These are phyloP conservation scores for Myiozetetes cayanensis DNA, from an alignment of 2,113 vertebrate genomes.

Conservation along the genomic window DNA sequence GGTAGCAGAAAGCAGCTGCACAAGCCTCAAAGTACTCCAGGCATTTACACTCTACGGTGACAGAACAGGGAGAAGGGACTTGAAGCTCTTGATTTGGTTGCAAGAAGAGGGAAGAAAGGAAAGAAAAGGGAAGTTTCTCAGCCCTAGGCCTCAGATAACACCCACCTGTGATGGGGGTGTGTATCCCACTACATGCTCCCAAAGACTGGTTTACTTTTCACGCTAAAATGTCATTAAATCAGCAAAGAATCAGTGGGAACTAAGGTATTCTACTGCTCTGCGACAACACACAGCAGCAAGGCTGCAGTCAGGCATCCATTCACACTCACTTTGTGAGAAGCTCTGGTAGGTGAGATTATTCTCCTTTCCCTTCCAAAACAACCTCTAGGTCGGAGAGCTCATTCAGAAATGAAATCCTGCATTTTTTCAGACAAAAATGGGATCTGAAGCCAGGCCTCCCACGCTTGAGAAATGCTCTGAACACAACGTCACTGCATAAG, in stretches of 20 bases:
- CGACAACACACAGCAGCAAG: accelerated
- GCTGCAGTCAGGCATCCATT: no score
- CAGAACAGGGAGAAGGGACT: background rate
- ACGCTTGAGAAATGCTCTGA: background rate
- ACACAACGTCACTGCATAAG: background rate
- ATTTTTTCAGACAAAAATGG: background rate
- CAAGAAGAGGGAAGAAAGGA: background rate
- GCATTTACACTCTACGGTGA: background rate
- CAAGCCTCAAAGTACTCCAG: background rate
- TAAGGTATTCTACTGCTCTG: background rate
- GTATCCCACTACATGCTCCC: background rate
- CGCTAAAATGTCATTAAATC: background rate
- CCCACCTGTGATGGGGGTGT: accelerated
- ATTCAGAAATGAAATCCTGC: background rate
- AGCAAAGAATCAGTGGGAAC: background rate
- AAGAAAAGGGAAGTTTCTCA: background rate
- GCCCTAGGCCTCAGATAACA: background rate
- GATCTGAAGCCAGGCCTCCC: background rate
- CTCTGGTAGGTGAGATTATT: background rate
- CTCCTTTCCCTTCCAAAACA: background rate
- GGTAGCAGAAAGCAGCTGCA: background rate
- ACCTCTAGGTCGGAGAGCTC: background rate
- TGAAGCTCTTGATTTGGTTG: background rate
- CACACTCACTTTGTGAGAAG: background rate
- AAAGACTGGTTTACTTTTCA: background rate